phyloP scores from a whole-genome alignment of 2,888 invertebrate species.

The Notodonta ziczac region DNA sequence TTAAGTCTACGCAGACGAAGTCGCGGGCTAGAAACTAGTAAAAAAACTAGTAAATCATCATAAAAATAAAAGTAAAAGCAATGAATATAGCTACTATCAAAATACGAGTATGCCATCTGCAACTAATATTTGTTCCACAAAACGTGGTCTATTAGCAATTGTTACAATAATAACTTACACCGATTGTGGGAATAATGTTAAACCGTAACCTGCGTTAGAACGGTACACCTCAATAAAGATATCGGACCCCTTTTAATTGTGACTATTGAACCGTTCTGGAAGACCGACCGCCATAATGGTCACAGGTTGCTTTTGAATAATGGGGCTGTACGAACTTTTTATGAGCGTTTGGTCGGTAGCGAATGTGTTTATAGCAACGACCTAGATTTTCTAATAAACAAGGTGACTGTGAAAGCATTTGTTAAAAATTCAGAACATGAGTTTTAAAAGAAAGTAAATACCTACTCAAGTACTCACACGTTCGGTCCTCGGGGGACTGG shows the following conservation, averaged over 20 bases:
- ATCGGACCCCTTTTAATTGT: conserved; percentile 12
- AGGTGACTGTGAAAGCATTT: conserved; percentile 20
- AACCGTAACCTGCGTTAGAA: no score
- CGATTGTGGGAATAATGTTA: no score
- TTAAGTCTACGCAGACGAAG: no score
- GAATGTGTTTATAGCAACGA: conserved; percentile 33
- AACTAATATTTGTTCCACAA: no score
- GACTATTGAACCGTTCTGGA: conserved; percentile 24
- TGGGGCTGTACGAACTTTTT: conserved; percentile 27
- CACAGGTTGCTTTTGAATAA: conserved; percentile 34
- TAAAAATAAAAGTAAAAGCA: not conserved
- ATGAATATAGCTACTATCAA: not conserved
- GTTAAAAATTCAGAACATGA: conserved; percentile 14
- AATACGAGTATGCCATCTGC: not conserved
- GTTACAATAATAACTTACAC: no score
- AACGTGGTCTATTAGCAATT: no score
- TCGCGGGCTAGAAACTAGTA: no score
- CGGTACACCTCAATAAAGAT: not conserved
- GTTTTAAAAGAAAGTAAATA: conserved; percentile 15
- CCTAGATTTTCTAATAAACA: conserved; percentile 33
- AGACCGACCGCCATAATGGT: conserved; percentile 30
- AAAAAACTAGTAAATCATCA: no score
- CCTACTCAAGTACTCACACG: not conserved
- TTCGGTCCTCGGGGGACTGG: not conserved
- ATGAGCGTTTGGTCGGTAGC: conserved; percentile 16